Percentiles rank a stretch among this genome's conserved stretches.
phyloP scores from a whole-genome alignment of 2,113 vertebrate species.

The Rhegmatorhina hoffmannsi region DNA sequence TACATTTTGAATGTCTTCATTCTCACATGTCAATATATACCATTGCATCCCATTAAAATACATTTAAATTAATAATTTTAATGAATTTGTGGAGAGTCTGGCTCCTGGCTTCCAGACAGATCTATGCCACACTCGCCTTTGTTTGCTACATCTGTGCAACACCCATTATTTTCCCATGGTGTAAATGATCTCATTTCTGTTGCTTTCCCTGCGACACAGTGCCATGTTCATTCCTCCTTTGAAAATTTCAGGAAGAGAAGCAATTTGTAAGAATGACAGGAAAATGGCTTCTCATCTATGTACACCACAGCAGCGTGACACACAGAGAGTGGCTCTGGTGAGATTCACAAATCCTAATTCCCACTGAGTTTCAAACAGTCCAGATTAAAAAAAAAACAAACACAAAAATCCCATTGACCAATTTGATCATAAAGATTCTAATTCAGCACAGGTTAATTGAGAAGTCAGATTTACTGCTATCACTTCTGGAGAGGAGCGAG shows the following conservation, averaged over 20 bases:
- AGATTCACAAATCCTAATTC: conserved; percentile 20
- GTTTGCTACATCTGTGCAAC: not conserved
- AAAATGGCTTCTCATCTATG: conserved; percentile 57
- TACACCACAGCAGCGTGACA: conserved; percentile 9
- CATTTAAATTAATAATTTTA: not conserved
- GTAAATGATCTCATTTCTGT: not conserved
- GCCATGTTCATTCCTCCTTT: conserved; percentile 6
- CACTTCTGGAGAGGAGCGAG: conserved; percentile 46
- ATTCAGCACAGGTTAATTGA: conserved; percentile 64
- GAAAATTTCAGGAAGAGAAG: conserved; percentile 46
- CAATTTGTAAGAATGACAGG: conserved; percentile 53
- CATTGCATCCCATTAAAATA: not conserved
- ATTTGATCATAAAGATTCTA: conserved; percentile 41
- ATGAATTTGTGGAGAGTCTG: not conserved
- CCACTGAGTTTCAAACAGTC: not conserved
- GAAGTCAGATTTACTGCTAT: conserved; percentile 62
- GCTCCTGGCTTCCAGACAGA: not conserved
- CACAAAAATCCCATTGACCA: not conserved
- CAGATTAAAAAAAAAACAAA: not conserved
- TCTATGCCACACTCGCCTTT: not conserved
- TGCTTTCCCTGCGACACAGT: not conserved
- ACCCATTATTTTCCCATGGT: not conserved
- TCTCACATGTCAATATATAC: not conserved
- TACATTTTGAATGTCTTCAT: not conserved
- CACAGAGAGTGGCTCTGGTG: not conserved